Conservation (phyloP, 2,113 vertebrate species). For the Hepsetus odoe region DNA sequence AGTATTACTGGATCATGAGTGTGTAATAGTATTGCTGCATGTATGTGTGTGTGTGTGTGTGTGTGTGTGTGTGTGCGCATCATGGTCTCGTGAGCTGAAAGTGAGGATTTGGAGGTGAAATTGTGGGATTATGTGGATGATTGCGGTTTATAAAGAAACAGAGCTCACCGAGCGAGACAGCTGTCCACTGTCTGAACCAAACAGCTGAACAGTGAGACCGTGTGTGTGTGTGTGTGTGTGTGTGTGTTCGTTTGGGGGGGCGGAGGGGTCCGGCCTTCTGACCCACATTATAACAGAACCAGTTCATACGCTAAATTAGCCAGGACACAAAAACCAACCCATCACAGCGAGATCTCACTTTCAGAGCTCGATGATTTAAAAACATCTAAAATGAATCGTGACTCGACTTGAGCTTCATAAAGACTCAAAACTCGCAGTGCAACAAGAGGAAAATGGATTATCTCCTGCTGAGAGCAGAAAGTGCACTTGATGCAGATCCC, state of each 20-base stretch:
- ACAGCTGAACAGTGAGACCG: not conserved
- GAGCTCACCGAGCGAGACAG: not conserved
- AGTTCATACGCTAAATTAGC: not conserved
- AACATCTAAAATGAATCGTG: too few relatives aligned
- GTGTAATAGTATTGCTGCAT: not conserved
- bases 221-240: too few relatives aligned
- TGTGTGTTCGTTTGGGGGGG: too few relatives aligned
- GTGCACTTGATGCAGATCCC: too few relatives aligned
- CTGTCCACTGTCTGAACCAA: not conserved
- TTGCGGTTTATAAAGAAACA: constrained; percentile 2
- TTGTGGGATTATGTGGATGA: constrained; percentile 11
- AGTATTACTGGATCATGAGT: too few relatives aligned
- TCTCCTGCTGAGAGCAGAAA: too few relatives aligned
- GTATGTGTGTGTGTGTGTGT: not conserved
- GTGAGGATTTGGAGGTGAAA: constrained; percentile 14
- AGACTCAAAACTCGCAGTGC: too few relatives aligned
- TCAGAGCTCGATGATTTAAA: not conserved
- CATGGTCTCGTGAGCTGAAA: not conserved
- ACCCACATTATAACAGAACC: not conserved
- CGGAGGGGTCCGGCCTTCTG: not conserved
- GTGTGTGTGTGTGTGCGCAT: not conserved
- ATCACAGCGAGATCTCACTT: not conserved
- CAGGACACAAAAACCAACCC: not conserved
- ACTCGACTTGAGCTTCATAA: not conserved
- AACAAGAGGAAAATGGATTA: too few relatives aligned